Base-by-base conservation (phyloP, 1,140 invertebrate genomes). In the Acromyrmex charruanus region DNA sequence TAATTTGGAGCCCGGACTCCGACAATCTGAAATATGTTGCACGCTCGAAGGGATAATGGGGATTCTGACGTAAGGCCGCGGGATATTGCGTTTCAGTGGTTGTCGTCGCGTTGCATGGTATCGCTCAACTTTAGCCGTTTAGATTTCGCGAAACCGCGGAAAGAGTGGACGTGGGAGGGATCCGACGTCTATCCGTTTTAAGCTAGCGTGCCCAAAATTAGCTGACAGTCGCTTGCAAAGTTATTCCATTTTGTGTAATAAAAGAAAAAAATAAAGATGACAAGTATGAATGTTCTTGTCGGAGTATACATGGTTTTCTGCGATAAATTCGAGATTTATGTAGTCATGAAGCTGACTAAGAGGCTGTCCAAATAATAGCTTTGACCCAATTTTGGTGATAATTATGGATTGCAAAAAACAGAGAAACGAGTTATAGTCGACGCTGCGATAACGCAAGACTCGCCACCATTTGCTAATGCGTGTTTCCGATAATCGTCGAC, bases 1-100 rank as follows among this genome's bases (percentile, higher is more conserved):
- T 85, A 85, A 85, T 85, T 85, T 85, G 59, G 72, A 75, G 82
- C 21, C 72, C 58, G 59, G 82, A 39, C 69, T 85, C 59, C 74
- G 61, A 85, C 75, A 85, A 85, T 79, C 59, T 85, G 75, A 85
- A 85, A 85, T 85, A 85, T 85, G 75, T 79, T 77, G 59, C 72
- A 85, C 61, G 63, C 49, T 55, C 75, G 75, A 85, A 85, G 75
- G 74, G 61, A 85, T 85, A 85, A 85, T 66, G 53, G 82, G 82
- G 74, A 65, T 85, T 79, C 72, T 68, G 82, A 66, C 21, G 21
- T 85, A 77, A 79, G 80, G 69, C 69, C n/a, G 80, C 80, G 80
- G 58, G 80, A 84, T 84, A 84, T 84, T 61, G 69, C 55, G 80
- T 84, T 84, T 84, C 80, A 84, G 61, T 69, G 55, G 39, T 61